These are phyloP conservation scores for Edolisoma coerulescens DNA, from an alignment of 2,113 vertebrate species.

Conservation along the genomic window DNA sequence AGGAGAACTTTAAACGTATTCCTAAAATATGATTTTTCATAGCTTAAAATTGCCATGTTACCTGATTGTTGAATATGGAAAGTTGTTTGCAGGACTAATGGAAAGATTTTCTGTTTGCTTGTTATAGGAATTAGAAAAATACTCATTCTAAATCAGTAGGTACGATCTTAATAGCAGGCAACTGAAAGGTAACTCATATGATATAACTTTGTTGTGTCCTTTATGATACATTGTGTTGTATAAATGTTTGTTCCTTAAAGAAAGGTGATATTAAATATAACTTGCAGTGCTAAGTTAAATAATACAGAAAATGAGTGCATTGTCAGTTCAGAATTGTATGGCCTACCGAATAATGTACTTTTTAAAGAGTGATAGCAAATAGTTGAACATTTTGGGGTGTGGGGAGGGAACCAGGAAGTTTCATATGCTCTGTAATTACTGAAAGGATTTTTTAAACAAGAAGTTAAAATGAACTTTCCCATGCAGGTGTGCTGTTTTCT, in stretches of 20 bases:
- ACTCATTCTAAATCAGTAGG: background rate
- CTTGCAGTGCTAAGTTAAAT: background rate
- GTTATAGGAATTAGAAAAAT: background rate
- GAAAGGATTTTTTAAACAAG: background rate
- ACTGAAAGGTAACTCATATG: background rate
- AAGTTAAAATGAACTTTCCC: constrained; percentile 47
- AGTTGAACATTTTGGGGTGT: background rate
- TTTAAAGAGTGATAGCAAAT: background rate
- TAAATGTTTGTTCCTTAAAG: background rate
- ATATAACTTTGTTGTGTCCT: background rate
- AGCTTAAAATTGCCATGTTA: background rate
- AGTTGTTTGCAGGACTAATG: background rate
- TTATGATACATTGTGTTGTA: background rate
- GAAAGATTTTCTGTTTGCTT: background rate
- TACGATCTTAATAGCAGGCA: background rate
- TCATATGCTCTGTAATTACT: background rate
- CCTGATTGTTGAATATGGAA: background rate
- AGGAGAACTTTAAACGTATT: background rate
- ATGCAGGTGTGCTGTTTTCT: constrained; percentile 56
- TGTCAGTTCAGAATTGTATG: background rate
- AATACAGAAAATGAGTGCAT: background rate
- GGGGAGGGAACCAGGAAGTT: background rate
- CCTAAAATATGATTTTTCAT: background rate
- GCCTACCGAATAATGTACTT: background rate
- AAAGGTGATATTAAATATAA: background rate